Conservation (phyloP, 2,888 invertebrate species). For the Panzeria rudis region DNA sequence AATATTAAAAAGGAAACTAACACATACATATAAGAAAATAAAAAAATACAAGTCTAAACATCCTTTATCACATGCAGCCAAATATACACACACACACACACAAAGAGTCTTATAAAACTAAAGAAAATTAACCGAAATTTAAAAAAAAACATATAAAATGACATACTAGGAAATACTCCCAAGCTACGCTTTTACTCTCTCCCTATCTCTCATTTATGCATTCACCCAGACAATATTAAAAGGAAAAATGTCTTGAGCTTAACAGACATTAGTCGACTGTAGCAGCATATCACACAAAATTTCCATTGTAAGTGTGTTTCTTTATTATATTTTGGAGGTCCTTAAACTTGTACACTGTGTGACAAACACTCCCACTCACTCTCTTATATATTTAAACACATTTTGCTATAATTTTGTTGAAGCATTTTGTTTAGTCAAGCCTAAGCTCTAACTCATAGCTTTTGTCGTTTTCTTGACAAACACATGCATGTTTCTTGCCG, state of each 20-base stretch:
- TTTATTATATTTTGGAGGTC: constrained; percentile 48
- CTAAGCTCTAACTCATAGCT: constrained; percentile 53
- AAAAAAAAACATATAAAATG: constrained; percentile 26
- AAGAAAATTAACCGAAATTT: constrained; percentile 62
- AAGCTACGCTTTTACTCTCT: not conserved
- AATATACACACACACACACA: constrained; percentile 1
- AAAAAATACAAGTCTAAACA: constrained; percentile 12
- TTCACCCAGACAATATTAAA: constrained; percentile 1
- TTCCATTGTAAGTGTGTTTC: not conserved
- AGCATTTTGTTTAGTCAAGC: constrained; percentile 59
- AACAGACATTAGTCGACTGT: constrained; percentile 23
- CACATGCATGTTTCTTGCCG: constrained; percentile 9
- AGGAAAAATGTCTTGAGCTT: constrained; percentile 46
- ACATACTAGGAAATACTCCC: constrained; percentile 12
- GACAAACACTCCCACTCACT: not conserved
- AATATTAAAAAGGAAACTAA: not conserved
- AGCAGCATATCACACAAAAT: constrained; percentile 14
- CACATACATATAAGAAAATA: not conserved
- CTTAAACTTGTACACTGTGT: constrained; percentile 30
- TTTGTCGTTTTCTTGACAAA: constrained; percentile 51
- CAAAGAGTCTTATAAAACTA: constrained; percentile 45
- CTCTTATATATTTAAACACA: constrained; percentile 1
- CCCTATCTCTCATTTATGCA: not conserved
- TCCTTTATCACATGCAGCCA: constrained; percentile 9
- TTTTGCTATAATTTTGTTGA: constrained; percentile 24